phyloP scores from a whole-genome alignment of 2,888 invertebrate genomes.

The Molorchus minor region DNA sequence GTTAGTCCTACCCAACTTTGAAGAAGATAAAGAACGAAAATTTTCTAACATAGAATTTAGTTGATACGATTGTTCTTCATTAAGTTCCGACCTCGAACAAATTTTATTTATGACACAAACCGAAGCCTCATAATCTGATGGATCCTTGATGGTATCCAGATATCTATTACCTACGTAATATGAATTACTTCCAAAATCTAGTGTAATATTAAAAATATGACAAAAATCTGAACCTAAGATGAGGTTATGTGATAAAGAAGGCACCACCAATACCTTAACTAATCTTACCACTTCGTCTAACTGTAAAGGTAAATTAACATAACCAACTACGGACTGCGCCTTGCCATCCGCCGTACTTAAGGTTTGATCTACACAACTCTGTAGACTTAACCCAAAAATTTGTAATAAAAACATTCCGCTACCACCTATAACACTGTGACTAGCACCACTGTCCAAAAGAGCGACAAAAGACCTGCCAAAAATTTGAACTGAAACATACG shows the following conservation, averaged over 20 bases:
- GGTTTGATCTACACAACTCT: not conserved
- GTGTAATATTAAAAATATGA: not conserved
- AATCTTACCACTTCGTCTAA: not conserved
- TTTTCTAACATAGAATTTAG: not conserved
- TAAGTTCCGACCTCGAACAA: not conserved
- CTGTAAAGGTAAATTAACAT: not conserved
- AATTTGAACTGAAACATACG: conserved; percentile 21
- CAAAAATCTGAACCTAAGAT: conserved; percentile 8
- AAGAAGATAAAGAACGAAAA: not conserved
- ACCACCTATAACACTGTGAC: conserved; percentile 10
- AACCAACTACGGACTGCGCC: not conserved
- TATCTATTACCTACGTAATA: not conserved
- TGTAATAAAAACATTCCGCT: conserved; percentile 2
- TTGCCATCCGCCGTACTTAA: not conserved
- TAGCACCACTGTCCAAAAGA: conserved; percentile 18
- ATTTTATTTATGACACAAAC: not conserved
- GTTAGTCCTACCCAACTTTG: not conserved
- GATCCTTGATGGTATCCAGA: not conserved
- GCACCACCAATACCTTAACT: too few relatives aligned
- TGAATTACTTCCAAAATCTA: not conserved
- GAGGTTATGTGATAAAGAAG: not conserved
- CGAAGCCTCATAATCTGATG: too few relatives aligned
- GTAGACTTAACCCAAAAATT: not conserved
- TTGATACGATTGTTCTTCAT: not conserved
- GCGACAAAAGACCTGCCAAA: conserved; percentile 16